Evolutionary conservation across 2,888 invertebrate genomes (phyloP).

Genomic region (Formica aserva): DNA sequence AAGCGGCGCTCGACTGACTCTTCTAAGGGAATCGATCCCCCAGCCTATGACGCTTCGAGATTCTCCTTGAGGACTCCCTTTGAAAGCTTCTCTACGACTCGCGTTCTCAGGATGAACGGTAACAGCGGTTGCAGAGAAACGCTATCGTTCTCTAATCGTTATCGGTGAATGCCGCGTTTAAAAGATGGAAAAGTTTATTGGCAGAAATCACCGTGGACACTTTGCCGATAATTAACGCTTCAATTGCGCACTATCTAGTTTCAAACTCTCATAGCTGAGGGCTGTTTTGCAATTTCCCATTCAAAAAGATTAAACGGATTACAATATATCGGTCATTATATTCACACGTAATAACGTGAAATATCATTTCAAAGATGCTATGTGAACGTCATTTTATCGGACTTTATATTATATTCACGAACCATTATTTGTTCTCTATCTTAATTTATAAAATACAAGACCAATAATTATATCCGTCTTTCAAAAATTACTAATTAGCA

Average conservation of each 20-base stretch:
- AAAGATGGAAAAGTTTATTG: conserved; percentile 38
- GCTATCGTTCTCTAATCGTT: conserved; percentile 72
- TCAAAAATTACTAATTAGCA: neutral
- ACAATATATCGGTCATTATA: conserved; percentile 35
- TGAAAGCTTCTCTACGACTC: conserved; percentile 67
- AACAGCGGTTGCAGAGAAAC: conserved; percentile 67
- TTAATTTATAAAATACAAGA: neutral
- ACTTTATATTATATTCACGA: conserved; percentile 6
- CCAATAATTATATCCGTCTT: neutral
- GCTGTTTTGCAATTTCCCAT: conserved; percentile 30
- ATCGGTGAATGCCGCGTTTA: conserved; percentile 46
- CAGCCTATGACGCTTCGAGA: conserved; percentile 54
- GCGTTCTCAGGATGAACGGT: conserved; percentile 56
- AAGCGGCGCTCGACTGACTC: conserved; percentile 60
- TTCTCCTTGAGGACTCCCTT: conserved; percentile 61
- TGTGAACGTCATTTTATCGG: conserved; percentile 2
- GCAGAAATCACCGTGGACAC: conserved; percentile 23
- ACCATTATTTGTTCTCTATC: neutral
- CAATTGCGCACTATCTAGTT: conserved; percentile 22
- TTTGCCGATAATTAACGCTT: conserved; percentile 51
- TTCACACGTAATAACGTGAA: neutral
- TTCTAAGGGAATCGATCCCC: conserved; percentile 62
- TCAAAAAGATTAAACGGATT: conserved; percentile 35
- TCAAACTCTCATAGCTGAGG: conserved; percentile 20
- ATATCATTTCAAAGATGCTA: conserved; percentile 29